Percentiles rank a stretch among this genome's conserved stretches.
Evolutionary conservation across 1,140 invertebrate genomes (phyloP).

Genomic region (Drosophila serrata): DNA sequence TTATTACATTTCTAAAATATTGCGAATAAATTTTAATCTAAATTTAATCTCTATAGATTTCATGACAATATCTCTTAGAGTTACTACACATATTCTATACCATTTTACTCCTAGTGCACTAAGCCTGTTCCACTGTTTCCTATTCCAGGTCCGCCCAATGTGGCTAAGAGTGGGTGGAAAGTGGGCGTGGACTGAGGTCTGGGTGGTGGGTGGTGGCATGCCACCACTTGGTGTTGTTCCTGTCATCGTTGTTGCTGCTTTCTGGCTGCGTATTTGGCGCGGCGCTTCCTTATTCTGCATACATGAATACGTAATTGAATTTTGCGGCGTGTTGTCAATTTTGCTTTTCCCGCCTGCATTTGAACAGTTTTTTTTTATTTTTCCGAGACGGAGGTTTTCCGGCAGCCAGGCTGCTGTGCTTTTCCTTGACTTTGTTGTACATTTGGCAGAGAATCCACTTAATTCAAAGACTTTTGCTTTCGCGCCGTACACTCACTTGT

Average conservation of each 20-base stretch:
- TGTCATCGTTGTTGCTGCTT: constrained; percentile 31
- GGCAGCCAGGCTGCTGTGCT: constrained; percentile 49
- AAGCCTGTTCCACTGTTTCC: constrained; percentile 14
- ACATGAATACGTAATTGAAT: constrained; percentile 82
- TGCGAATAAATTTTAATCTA: background rate
- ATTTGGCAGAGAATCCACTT: constrained; percentile 60
- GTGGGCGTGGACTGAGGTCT: constrained; percentile 41
- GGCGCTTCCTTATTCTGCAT: constrained; percentile 75
- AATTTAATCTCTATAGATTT: too few relatives aligned
- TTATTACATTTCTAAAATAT: background rate
- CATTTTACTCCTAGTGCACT: background rate
- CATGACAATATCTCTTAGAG: rapidly evolving
- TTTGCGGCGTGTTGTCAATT: constrained; percentile 81
- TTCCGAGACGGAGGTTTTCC: constrained; percentile 13
- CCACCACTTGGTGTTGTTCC: constrained; percentile 29
- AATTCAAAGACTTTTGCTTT: constrained; percentile 61
- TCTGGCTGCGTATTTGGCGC: constrained; percentile 72
- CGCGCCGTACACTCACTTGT: constrained; percentile 29
- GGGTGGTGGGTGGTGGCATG: constrained; percentile 12
- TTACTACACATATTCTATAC: background rate
- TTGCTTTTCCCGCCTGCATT: constrained; percentile 77
- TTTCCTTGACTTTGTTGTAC: constrained; percentile 61
- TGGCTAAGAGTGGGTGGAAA: background rate
- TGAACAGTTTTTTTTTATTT: constrained; percentile 28
- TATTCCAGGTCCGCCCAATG: constrained; percentile 1